phyloP scores from a whole-genome alignment of 1,140 invertebrate species.

The Linepithema humile region DNA sequence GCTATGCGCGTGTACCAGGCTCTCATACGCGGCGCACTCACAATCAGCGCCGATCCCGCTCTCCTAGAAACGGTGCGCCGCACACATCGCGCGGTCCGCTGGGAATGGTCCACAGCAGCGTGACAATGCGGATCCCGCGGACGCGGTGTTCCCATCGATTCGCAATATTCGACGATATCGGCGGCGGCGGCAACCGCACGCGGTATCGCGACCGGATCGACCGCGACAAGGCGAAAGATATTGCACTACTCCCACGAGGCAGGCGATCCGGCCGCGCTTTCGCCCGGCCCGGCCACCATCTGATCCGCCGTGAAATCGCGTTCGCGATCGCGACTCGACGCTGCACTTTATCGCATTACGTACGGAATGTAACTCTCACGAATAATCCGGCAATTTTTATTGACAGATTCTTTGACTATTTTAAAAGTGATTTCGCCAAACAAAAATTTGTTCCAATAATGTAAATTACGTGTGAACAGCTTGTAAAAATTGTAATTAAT shows the following conservation, averaged over 20 bases:
- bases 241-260: constrained; percentile 49
- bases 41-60: too few species aligned
- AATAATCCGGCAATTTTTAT: neutral
- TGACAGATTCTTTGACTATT: neutral
- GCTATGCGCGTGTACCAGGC: too few species aligned
- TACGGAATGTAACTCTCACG: too few species aligned
- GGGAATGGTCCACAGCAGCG: constrained; percentile 23
- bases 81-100: constrained; percentile 19
- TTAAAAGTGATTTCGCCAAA: neutral
- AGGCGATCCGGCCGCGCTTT: constrained; percentile 48
- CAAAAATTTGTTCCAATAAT: too few species aligned
- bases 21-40: too few species aligned
- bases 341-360: neutral
- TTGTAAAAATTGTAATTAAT: too few species aligned
- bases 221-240: constrained; percentile 63
- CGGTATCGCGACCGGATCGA: constrained; percentile 50
- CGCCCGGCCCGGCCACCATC: neutral
- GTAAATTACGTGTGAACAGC: too few species aligned
- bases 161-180: constrained; percentile 59
- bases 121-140: constrained; percentile 51
- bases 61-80: too few species aligned
- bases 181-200: neutral
- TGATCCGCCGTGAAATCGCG: constrained; percentile 35
- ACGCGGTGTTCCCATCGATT: constrained; percentile 60
- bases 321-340: neutral